Evolutionary conservation across 2,888 invertebrate genomes (phyloP), one percentile per base, ranked within the genome.

Genomic region (Meliscaeva auricollis): DNA sequence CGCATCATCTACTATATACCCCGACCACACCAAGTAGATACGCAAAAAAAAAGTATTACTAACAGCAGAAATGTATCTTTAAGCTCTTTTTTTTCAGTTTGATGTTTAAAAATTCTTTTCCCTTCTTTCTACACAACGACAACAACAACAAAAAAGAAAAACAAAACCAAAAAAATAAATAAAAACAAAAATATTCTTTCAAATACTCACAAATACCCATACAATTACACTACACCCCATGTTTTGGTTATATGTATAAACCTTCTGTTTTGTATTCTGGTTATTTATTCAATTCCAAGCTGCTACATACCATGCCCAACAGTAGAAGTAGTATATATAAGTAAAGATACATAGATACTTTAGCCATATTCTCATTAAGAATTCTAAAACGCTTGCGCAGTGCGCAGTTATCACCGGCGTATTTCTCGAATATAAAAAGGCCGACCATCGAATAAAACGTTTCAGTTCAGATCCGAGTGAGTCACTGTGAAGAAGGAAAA

Each of bases 361-460:
- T 41, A 58, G 60, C 68, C 81, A 73, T 81, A 38, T 38, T 81
- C 85, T 76, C 85, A 85, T 81, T 85, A 75, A 73, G 64, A 81
- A 85, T 85, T 85, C 85, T 85, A 73, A 77, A 81, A 81, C 85
- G 85, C 85, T 85, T 85, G 85, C 85, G 85, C 85, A 85, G 68
- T 85, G 85, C 85, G 85, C 85, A 85, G 85, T 85, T 85, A 85
- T 85, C 85, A 85, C 85, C 85, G 85, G 85, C 85, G 76, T 76
- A 85, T 77, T 85, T 85, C 81, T 81, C 81, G 85, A 73, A 74
- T 85, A 85, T 85, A 85, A 85, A 85, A 85, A 75, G 75, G 69
- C 41, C 76, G 58, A 69, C 76, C 80, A 73, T 69, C 81, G 68
- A 58, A 48, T 69, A 38, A 76, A 85, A 73, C 81, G 76, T 73